Conservation (phyloP, 1,140 invertebrate species). For the Brachionus plicatilis region DNA sequence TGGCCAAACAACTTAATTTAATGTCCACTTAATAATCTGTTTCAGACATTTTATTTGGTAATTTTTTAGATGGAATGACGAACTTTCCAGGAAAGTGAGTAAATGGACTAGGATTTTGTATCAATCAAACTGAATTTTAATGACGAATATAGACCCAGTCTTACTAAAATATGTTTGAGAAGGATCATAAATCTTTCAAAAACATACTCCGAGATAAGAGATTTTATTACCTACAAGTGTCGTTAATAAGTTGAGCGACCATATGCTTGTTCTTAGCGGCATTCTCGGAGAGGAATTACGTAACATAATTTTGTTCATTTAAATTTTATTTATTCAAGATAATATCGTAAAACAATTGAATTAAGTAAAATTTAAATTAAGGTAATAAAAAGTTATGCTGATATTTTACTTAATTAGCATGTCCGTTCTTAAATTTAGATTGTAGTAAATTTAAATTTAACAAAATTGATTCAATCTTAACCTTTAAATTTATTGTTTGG, state of each 20-base stretch:
- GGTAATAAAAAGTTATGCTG: not conserved
- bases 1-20: no score
- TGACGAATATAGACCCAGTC: not conserved
- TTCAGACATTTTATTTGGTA: no score
- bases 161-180: not conserved
- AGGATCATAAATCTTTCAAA: not conserved
- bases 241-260: not conserved
- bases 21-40: no score
- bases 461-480: not conserved
- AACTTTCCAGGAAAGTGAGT: no score
- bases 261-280: not conserved
- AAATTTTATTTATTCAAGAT: not conserved
- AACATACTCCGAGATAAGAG: not conserved
- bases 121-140: not conserved
- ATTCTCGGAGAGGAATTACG: not conserved
- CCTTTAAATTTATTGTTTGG: not conserved
- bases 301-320: not conserved
- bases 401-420: not conserved
- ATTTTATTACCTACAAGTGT: not conserved
- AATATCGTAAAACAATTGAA: not conserved
- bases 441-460: no score
- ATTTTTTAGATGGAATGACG: no score
- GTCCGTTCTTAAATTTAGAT: not conserved
- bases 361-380: not conserved
- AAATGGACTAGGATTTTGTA: no score